phyloP scores from a whole-genome alignment of 2,797 vertebrate genomes.

The Tenualosa thibaudeaui region DNA sequence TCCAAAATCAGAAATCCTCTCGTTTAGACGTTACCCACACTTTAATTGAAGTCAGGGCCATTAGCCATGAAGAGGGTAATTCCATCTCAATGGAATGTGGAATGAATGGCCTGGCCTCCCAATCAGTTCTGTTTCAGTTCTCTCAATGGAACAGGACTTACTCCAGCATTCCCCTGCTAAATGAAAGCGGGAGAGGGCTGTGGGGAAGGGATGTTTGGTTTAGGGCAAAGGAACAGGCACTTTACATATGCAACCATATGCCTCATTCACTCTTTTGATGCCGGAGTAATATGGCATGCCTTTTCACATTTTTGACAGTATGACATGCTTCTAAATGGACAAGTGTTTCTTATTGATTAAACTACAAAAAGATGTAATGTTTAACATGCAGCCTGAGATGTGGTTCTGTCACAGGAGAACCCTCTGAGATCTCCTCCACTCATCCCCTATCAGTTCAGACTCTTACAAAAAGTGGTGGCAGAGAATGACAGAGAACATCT shows the following conservation, averaged over 20 bases:
- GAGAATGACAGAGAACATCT: not conserved
- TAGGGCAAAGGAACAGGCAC: not conserved
- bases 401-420: not conserved
- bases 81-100: slow-evolving; percentile 22
- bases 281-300: not conserved
- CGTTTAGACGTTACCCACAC: not conserved
- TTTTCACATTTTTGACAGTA: not conserved
- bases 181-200: not conserved
- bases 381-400: not conserved
- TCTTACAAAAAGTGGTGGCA: not conserved
- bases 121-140: not conserved
- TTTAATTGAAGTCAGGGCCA: not conserved
- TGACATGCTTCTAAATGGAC: too few species aligned
- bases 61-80: not conserved
- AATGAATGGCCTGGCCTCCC: not conserved
- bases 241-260: not conserved
- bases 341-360: not conserved
- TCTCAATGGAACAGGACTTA: not conserved
- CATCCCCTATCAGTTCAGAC: not conserved
- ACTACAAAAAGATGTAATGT: not conserved
- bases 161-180: not conserved
- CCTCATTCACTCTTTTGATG: not conserved
- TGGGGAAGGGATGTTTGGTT: too few species aligned
- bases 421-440: not conserved
- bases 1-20: slow-evolving; percentile 9